These are phyloP conservation scores for Neosilurus mollespiculum DNA, from an alignment of 2,797 vertebrate genomes.

Conservation along the genomic window DNA sequence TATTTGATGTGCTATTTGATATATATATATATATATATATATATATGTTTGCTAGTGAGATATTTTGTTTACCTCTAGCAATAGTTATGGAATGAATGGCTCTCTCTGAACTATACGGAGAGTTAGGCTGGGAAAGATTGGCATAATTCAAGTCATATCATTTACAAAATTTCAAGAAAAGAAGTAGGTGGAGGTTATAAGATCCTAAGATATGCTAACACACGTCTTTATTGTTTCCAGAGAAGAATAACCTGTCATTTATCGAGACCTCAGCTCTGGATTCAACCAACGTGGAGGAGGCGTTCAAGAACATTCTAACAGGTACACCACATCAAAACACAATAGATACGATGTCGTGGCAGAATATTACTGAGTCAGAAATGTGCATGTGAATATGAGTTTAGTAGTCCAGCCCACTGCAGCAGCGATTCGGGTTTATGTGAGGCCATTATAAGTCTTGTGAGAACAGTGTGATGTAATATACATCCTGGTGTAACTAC, in stretches of 20 bases:
- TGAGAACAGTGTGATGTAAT: slow-evolving; percentile 30
- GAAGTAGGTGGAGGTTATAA: not conserved
- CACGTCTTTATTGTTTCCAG: slow-evolving; percentile 67
- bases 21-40: too few species aligned
- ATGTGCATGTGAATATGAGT: slow-evolving; percentile 10
- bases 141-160: not conserved
- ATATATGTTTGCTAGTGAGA: not conserved
- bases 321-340: slow-evolving; percentile 67
- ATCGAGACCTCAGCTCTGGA: slow-evolving; percentile 98
- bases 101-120: not conserved
- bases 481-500: not conserved
- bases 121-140: not conserved
- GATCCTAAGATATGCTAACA: not conserved
- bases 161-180: not conserved
- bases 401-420: not conserved
- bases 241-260: slow-evolving; percentile 97
- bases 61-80: not conserved
- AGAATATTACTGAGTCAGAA: slow-evolving; percentile 1
- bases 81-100: not conserved
- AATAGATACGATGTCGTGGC: not conserved
- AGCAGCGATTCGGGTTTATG: slow-evolving; percentile 31
- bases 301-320: slow-evolving; percentile 98
- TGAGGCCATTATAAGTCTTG: slow-evolving; percentile 41
- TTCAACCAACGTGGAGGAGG: slow-evolving; percentile 97
- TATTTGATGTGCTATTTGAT: too few species aligned